Conservation (phyloP, 2,888 invertebrate genomes). For the Amaurobius ferox region DNA sequence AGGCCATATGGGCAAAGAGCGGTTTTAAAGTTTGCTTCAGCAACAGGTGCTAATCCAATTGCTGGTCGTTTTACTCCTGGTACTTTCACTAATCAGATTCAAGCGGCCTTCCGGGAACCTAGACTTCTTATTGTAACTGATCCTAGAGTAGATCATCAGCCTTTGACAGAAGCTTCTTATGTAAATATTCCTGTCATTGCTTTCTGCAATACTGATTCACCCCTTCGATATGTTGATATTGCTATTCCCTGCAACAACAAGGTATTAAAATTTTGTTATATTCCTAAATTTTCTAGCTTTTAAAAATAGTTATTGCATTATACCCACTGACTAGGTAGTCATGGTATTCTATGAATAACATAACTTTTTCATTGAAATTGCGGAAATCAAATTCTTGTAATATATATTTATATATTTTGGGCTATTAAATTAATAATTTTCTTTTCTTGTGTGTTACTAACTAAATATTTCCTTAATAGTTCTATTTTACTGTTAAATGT, state of each 20-base stretch:
- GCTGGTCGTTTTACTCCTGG: conserved; percentile 99
- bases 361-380: too few relatives aligned
- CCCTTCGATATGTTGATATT: conserved; percentile 97
- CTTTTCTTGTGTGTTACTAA: too few relatives aligned
- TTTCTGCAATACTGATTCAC: conserved; percentile 98
- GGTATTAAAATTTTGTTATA: conserved; percentile 79
- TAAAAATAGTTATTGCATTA: too few relatives aligned
- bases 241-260: conserved; percentile 99
- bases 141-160: conserved; percentile 95
- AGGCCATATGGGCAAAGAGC: conserved; percentile 97
- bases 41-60: conserved; percentile 98
- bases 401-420: too few relatives aligned
- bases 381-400: too few relatives aligned
- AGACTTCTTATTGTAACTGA: conserved; percentile 97
- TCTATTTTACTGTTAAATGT: too few relatives aligned
- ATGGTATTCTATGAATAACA: too few relatives aligned
- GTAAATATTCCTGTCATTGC: conserved; percentile 99
- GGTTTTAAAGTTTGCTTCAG: conserved; percentile 97
- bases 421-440: too few relatives aligned
- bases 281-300: too few relatives aligned
- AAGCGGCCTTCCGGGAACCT: conserved; percentile 97
- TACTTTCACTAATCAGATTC: conserved; percentile 96
- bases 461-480: too few relatives aligned
- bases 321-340: too few relatives aligned
- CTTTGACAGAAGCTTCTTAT: conserved; percentile 98